Evolutionary conservation across 2,113 vertebrate genomes (phyloP), one percentile per base, ranked within the genome.

Genomic region (Crotalus tigris): DNA sequence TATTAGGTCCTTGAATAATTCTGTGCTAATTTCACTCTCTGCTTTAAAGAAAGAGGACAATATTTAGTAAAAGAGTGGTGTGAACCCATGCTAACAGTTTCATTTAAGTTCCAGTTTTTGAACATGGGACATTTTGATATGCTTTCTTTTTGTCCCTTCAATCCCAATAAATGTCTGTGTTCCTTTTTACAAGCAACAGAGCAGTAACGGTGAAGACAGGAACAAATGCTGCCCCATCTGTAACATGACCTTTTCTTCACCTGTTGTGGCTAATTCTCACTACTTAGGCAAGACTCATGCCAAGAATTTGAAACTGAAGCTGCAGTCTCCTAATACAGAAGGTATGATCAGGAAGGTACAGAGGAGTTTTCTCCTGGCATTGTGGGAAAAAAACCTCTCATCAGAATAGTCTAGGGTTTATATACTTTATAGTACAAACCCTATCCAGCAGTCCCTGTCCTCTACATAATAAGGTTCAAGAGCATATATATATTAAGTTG

Each of bases 281-380:
- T 99, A 99, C 97, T 94, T 98, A 97, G 99, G 99, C 94, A 99
- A 99, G 97, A 98, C 98, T 94, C 99, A 99, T 86, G 98, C 99
- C 97, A 99, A 99, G 97, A 99, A 99, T 96, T 96, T 99, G 96
- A 98, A 97, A 95, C 96, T 99, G 96, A 99, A 98, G 96, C 97
- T 97, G 91, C 97, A 98, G 26, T 97, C 98, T 29, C 96, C 97
- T 59, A 98, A 97, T 95, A 92, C 88, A 69, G 98, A 98, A 98
- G 98, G 98, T 99, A 97, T 59, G 96, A 90, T 92, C 55, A 85
- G 44, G 26, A 85, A 93, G 54, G 2, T 81, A 44, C 75, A 53
- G 29, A 39, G 29, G 49, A 53, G 51, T 54, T 93, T 49, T 64
- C 57, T 85, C 57, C 81, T 64, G 13, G 8, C 86, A 57, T 57